Evolutionary conservation across 2,797 vertebrate species (phyloP), one percentile per base, ranked within the genome.

Genomic region (Hozukius guyotensis): DNA sequence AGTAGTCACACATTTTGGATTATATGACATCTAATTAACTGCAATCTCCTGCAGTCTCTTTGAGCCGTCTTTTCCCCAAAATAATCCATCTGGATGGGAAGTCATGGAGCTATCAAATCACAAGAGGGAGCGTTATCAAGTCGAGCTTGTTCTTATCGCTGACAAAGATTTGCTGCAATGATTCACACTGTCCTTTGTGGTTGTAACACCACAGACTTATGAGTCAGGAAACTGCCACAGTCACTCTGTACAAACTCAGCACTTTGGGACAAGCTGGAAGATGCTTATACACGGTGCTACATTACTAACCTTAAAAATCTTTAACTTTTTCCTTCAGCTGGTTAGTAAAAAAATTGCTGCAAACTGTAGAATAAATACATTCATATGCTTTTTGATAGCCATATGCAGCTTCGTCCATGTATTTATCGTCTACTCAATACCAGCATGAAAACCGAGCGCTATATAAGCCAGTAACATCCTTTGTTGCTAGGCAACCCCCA

Each of bases 401-500:
- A 89, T 88, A 87, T 81, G 81, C 75, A 88, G 78, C 78, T 29
- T 57, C 86, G 70, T 61, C 67, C 81, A 86, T 90, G 81, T 88
- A 90, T 90, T 88, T 85, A 87, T 92, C 56, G 4, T 89, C 84
- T 80, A 78, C 77, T 89, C 86, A 77, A 88, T 79, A 88, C 78
- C 86, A 91, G 84, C 84, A 86, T 93, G 78, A 82, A 82, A 83
- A 83, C 86, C 22, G 52, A 84, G 78, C 56, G 49, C 74, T 87
- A 72, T 75, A 83, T 87, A 92, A 87, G 92, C 91, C 80, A 88
- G 86, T 92, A 94, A 94, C 94, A 94, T 95, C 89, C 90, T 88
- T 83, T 88, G 93, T 95, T 95, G 93, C 94, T 93, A 93, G 92
- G 94, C 92, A 94, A 95, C 93, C 89, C 75, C 71, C 75, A 61